A percentile compares a stretch with the other conserved stretches of the same genome.
Evolutionary conservation across 2,888 invertebrate genomes (phyloP).

Genomic region (Watsonalla binaria): DNA sequence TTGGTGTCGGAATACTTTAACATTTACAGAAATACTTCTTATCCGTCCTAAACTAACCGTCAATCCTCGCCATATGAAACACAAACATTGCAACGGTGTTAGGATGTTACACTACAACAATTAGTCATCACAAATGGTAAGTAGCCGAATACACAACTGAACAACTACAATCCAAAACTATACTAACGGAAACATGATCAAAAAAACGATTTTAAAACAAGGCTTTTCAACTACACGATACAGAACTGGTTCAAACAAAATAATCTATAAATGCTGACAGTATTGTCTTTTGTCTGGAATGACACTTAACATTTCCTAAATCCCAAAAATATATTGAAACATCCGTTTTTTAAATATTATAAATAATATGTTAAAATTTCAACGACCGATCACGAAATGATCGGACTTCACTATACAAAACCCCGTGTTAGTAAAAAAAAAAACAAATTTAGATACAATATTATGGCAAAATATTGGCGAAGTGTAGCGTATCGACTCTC

Average conservation of each 20-base stretch:
- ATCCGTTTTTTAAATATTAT: constrained; percentile 42
- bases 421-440: constrained; percentile 51
- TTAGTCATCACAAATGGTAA: constrained; percentile 52
- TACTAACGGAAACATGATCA: constrained; percentile 42
- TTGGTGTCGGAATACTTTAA: constrained; percentile 50
- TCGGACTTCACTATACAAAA: constrained; percentile 47
- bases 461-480: constrained; percentile 77
- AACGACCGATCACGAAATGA: constrained; percentile 45
- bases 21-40: constrained; percentile 49
- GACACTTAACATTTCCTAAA: constrained; percentile 59
- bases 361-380: constrained; percentile 57
- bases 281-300: constrained; percentile 78
- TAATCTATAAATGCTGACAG: constrained; percentile 77
- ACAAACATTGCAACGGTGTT: constrained; percentile 39
- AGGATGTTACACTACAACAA: constrained; percentile 43
- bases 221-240: constrained; percentile 42
- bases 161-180: constrained; percentile 49
- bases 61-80: constrained; percentile 30
- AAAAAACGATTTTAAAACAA: constrained; percentile 46
- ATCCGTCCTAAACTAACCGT: constrained; percentile 27
- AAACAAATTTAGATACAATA: constrained; percentile 46
- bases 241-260: constrained; percentile 50
- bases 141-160: constrained; percentile 54
- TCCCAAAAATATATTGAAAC: constrained; percentile 38
- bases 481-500: constrained; percentile 52